These are phyloP conservation scores for Paramacrobiotus metropolitanus DNA, from an alignment of 1,140 invertebrate species.

Conservation along the genomic window DNA sequence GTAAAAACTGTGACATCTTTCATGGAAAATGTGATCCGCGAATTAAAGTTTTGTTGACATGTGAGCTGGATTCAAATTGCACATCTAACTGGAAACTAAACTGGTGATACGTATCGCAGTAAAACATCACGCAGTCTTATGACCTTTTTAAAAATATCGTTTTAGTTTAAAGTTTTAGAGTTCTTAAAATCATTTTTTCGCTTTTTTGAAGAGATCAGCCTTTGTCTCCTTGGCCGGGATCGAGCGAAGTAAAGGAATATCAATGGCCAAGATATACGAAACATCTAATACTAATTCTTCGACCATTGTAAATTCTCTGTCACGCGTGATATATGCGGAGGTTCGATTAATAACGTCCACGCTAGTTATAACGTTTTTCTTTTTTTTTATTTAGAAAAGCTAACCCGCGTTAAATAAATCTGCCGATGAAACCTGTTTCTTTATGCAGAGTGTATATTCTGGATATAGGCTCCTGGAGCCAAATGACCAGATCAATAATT, in stretches of 20 bases:
- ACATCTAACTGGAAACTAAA: neutral
- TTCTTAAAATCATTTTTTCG: too few relatives aligned
- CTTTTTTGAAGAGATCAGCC: neutral
- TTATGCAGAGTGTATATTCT: too few relatives aligned
- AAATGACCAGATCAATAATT: neutral
- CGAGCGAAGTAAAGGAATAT: neutral
- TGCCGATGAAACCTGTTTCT: neutral
- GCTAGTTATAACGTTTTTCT: too few relatives aligned
- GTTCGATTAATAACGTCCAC: neutral
- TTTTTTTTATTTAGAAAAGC: too few relatives aligned
- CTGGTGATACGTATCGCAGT: too few relatives aligned
- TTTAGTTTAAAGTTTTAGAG: too few relatives aligned
- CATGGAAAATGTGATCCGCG: neutral
- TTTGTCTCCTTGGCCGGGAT: neutral
- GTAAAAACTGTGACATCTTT: neutral
- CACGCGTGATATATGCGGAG: neutral
- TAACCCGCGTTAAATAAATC: too few relatives aligned
- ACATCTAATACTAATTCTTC: neutral
- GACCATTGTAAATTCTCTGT: neutral
- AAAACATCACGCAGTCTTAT: too few relatives aligned
- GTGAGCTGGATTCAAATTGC: neutral
- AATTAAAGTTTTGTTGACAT: neutral
- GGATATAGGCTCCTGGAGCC: neutral
- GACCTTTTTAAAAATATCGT: too few relatives aligned
- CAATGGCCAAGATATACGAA: neutral